These are phyloP conservation scores for Magallana gigas DNA, from an alignment of 1,140 invertebrate species.

Conservation along the genomic window DNA sequence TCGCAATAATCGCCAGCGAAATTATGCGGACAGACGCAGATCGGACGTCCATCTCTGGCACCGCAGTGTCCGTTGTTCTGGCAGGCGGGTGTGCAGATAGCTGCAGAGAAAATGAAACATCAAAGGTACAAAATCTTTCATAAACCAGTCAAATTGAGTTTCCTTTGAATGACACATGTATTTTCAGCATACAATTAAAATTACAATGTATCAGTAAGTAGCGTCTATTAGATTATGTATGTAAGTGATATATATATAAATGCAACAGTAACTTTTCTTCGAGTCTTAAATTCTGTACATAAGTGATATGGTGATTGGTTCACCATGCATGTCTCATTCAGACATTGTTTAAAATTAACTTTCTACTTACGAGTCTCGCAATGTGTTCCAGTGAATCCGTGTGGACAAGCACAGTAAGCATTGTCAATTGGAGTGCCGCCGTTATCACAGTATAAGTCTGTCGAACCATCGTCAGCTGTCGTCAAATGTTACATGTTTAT, in stretches of 20 bases:
- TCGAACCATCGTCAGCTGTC: not conserved
- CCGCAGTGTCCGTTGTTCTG: not conserved
- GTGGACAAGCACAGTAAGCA: not conserved
- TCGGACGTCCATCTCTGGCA: not conserved
- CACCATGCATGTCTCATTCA: too few relatives aligned
- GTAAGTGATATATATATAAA: too few relatives aligned
- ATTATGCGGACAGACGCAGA: not conserved
- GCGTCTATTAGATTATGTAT: too few relatives aligned
- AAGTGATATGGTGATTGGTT: too few relatives aligned
- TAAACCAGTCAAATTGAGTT: too few relatives aligned
- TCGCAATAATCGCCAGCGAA: not conserved
- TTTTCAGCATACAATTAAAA: too few relatives aligned
- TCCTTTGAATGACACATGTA: too few relatives aligned
- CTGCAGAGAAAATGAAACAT: not conserved
- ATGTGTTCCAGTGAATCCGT: not conserved
- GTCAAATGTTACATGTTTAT: not conserved
- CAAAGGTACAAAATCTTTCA: too few relatives aligned
- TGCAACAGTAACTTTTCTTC: too few relatives aligned
- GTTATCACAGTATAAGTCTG: not conserved
- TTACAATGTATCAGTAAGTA: too few relatives aligned
- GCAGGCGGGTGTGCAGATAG: not conserved
- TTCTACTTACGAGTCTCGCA: constrained; percentile 10
- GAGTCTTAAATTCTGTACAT: too few relatives aligned
- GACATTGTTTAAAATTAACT: not conserved
- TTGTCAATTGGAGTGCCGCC: not conserved